These are phyloP conservation scores for Stomatorhinus ivindoensis DNA, from an alignment of 2,113 vertebrate genomes.

Conservation along the genomic window DNA sequence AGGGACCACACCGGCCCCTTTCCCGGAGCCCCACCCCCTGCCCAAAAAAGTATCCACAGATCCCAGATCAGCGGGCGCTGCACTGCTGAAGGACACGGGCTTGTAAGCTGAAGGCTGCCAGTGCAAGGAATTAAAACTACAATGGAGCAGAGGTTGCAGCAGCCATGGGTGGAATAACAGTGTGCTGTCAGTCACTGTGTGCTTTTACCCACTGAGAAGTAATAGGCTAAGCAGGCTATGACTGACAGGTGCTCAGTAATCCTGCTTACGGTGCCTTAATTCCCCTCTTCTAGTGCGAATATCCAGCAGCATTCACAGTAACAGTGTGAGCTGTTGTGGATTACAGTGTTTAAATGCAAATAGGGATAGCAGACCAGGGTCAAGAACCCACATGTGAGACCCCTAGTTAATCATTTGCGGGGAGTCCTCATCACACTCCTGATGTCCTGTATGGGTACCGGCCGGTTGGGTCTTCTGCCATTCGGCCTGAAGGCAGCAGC, in stretches of 20 bases:
- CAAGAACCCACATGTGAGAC: neutral
- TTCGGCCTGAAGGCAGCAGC: neutral
- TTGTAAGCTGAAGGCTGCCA: neutral
- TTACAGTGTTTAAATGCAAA: neutral
- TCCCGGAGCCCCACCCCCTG: neutral
- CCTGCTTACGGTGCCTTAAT: neutral
- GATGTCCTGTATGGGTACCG: neutral
- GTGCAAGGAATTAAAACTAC: neutral
- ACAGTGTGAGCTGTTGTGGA: neutral
- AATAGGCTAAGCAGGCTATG: neutral
- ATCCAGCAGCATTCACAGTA: neutral
- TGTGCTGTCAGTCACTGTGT: neutral
- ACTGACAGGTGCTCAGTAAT: neutral
- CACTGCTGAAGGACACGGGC: neutral
- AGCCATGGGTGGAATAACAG: neutral
- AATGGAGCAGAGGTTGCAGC: neutral
- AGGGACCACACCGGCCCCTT: neutral
- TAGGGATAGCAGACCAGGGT: neutral
- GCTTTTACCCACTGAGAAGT: neutral
- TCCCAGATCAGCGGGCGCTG: neutral
- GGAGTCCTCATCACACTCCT: neutral
- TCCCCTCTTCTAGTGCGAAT: neutral
- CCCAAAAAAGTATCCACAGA: neutral
- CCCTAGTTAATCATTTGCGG: neutral
- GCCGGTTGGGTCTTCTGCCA: neutral